These are phyloP conservation scores for Heteractis magnifica DNA, from an alignment of 92 coral and sea anemone genomes.

Conservation along the genomic window DNA sequence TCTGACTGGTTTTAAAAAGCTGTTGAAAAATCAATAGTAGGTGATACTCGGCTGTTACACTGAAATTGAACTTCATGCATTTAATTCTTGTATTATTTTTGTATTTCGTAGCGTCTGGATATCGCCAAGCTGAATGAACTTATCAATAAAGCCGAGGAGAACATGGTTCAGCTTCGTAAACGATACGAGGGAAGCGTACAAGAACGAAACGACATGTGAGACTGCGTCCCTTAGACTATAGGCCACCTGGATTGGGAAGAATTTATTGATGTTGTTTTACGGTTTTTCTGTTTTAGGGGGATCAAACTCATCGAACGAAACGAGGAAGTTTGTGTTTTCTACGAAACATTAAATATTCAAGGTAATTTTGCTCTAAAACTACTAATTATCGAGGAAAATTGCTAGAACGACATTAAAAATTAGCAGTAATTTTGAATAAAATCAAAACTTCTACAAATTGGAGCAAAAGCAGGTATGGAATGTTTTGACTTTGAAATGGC, in stretches of 20 bases:
- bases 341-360: slow-evolving; percentile 96
- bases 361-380: slow-evolving; percentile 44
- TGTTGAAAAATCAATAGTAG: too few species aligned
- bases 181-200: slow-evolving; percentile 94
- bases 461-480: neutral
- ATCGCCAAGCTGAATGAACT: slow-evolving; percentile 94
- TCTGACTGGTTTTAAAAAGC: too few species aligned
- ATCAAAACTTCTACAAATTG: too few species aligned
- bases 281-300: slow-evolving; percentile 62
- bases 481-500: neutral
- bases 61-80: neutral
- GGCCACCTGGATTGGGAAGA: too few species aligned
- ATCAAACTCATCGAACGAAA: slow-evolving; percentile 92
- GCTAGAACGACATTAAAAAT: too few species aligned
- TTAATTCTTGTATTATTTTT: neutral
- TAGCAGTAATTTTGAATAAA: neutral
- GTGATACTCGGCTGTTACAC: too few species aligned
- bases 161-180: slow-evolving; percentile 96
- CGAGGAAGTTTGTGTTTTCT: slow-evolving; percentile 98
- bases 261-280: neutral
- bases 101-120: slow-evolving; percentile 73
- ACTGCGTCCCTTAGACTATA: neutral
- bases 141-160: slow-evolving; percentile 94
- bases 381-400: too few species aligned
- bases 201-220: slow-evolving; percentile 96